phyloP scores from a whole-genome alignment of 2,797 vertebrate species.

The Hirundo rustica region DNA sequence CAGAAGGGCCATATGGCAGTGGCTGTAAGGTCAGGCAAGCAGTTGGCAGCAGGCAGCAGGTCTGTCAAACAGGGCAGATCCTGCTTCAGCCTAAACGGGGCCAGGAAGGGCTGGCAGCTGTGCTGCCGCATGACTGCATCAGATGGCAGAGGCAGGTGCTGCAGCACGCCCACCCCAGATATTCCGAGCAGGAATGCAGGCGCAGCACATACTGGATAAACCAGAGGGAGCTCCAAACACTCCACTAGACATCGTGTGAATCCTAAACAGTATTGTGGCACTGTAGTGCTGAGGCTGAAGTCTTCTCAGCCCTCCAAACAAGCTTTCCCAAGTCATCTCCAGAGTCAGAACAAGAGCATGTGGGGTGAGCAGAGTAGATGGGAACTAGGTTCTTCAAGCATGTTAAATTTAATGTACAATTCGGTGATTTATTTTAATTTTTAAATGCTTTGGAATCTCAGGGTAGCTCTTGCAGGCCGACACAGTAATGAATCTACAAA shows the following conservation, averaged over 20 bases:
- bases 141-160: background rate
- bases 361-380: background rate
- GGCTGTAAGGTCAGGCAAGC: background rate
- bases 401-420: background rate
- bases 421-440: background rate
- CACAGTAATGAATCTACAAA: background rate
- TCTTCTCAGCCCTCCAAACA: background rate
- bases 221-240: background rate
- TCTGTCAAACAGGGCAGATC: background rate
- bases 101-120: background rate
- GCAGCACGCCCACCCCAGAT: rapidly evolving
- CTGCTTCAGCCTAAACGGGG: background rate
- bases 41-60: background rate
- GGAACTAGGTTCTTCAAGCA: background rate
- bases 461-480: background rate
- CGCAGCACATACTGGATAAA: background rate
- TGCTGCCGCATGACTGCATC: background rate
- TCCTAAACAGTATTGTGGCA: background rate
- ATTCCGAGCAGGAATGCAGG: background rate
- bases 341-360: background rate
- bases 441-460: background rate
- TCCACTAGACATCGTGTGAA: background rate
- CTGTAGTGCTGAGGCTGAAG: background rate
- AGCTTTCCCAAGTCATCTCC: background rate
- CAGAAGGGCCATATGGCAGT: rapidly evolving